Conservation (phyloP, 2,888 invertebrate species). For the Pachliopta kotzebuea region DNA sequence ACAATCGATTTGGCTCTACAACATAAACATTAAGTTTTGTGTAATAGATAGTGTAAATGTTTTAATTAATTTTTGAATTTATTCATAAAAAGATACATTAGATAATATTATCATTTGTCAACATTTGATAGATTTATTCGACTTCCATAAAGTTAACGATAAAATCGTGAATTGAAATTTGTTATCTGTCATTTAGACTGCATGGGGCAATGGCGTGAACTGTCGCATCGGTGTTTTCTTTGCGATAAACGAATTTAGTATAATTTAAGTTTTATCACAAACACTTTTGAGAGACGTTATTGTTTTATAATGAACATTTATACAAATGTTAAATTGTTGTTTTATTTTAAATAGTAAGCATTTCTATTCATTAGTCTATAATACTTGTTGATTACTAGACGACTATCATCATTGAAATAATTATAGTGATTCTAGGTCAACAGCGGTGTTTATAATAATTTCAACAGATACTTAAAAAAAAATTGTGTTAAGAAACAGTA, state of each 20-base stretch:
- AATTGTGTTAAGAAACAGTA: too few species aligned
- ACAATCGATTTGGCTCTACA: too few species aligned
- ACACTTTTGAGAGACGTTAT: neutral
- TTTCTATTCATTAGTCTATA: neutral
- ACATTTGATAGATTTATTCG: conserved; percentile 12
- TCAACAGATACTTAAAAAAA: neutral
- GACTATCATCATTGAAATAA: neutral
- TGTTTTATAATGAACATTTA: neutral
- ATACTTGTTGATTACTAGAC: neutral
- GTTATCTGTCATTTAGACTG: conserved; percentile 12
- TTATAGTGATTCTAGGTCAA: neutral
- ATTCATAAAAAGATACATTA: neutral
- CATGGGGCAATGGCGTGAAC: conserved; percentile 28
- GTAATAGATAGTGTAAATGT: neutral
- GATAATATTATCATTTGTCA: neutral
- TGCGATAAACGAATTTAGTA: conserved; percentile 26
- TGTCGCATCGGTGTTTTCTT: conserved; percentile 14
- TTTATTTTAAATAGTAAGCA: too few species aligned
- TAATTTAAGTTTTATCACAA: conserved; percentile 1
- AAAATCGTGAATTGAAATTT: conserved; percentile 7
- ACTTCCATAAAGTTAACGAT: conserved; percentile 1
- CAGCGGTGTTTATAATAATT: neutral
- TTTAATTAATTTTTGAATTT: neutral
- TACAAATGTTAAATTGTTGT: neutral
- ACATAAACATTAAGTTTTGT: too few species aligned